A percentile compares a stretch with the other conserved stretches of the same genome.
phyloP scores from a whole-genome alignment of 1,140 invertebrate species.

The Nasonia giraulti region DNA sequence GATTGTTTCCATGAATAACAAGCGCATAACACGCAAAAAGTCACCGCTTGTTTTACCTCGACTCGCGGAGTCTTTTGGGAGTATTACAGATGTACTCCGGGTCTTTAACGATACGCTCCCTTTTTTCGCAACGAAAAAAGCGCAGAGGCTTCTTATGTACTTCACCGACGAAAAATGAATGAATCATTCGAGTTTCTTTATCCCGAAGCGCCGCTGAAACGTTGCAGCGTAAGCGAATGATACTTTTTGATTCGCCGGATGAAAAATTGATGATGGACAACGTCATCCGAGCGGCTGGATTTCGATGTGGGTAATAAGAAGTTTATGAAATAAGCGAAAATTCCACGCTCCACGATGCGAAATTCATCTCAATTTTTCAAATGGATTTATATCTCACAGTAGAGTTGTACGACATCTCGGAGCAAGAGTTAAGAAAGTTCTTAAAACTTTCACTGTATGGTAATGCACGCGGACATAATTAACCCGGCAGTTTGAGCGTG shows the following conservation, averaged over 20 bases:
- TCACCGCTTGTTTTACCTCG: neutral
- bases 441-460: constrained; percentile 13
- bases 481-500: neutral
- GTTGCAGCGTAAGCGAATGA: neutral
- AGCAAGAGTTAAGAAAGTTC: neutral
- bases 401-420: neutral
- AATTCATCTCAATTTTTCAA: neutral
- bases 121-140: constrained; percentile 24
- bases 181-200: constrained; percentile 29
- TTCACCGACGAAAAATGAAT: constrained; percentile 22
- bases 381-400: neutral
- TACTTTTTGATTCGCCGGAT: constrained; percentile 9
- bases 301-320: neutral
- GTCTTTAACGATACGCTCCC: constrained; percentile 26
- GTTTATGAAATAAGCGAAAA: too few relatives aligned
- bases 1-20: neutral
- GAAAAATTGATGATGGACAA: neutral
- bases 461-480: constrained; percentile 8
- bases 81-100: constrained; percentile 44
- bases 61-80: constrained; percentile 22
- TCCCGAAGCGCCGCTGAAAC: neutral
- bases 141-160: neutral
- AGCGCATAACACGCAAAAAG: constrained; percentile 36
- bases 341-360: too few relatives aligned
- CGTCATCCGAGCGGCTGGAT: neutral